phyloP scores from a whole-genome alignment of 92 coral and sea anemone species.

The Porites evermanni region DNA sequence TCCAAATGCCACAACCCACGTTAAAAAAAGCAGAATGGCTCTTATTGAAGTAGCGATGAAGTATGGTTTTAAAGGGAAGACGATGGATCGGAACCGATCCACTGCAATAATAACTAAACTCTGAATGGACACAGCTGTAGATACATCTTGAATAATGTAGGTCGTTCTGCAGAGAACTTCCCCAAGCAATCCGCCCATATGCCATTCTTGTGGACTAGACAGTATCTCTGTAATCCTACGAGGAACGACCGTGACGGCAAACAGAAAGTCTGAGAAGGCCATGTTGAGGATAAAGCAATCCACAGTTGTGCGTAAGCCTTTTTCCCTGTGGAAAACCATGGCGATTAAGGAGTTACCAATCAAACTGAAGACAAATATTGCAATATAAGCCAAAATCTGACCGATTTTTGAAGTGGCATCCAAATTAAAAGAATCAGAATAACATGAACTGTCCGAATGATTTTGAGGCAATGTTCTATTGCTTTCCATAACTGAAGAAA shows the following conservation, averaged over 20 bases:
- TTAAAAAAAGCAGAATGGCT: constrained; percentile 17
- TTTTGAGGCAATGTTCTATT: constrained; percentile 3
- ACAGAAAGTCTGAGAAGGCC: constrained; percentile 65
- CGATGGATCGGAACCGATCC: constrained; percentile 58
- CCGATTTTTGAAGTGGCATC: neutral
- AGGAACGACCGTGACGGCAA: constrained; percentile 42
- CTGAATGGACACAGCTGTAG: constrained; percentile 58
- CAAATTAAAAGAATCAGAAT: neutral
- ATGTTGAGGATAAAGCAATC: constrained; percentile 61
- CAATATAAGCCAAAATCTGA: constrained; percentile 19
- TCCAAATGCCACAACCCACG: constrained; percentile 47
- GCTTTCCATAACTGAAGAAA: constrained; percentile 2
- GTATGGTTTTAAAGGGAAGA: constrained; percentile 48
- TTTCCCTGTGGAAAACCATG: constrained; percentile 34
- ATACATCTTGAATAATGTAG: constrained; percentile 52
- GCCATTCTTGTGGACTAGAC: constrained; percentile 42
- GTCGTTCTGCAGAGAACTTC: constrained; percentile 37
- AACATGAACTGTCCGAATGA: neutral
- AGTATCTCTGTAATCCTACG: constrained; percentile 36
- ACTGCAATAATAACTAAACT: constrained; percentile 56
- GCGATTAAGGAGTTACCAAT: constrained; percentile 52
- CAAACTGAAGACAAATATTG: constrained; percentile 32
- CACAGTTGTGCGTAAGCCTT: constrained; percentile 42
- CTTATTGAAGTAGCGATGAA: constrained; percentile 43
- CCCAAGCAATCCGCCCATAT: constrained; percentile 39